These are phyloP conservation scores for Muscicapa striata DNA, from an alignment of 2,797 vertebrate species.

Conservation along the genomic window DNA sequence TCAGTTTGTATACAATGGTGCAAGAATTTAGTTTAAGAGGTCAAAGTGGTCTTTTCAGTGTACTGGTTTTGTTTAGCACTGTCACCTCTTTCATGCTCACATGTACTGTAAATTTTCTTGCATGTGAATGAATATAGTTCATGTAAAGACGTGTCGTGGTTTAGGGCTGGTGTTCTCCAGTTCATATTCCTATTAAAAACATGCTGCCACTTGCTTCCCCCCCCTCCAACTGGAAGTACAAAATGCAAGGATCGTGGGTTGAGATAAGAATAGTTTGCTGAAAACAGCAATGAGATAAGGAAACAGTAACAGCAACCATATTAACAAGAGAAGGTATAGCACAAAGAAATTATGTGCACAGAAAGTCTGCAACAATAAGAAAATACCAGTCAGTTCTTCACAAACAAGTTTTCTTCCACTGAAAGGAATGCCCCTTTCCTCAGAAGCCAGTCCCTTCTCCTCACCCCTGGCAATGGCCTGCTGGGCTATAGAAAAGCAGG, in stretches of 20 bases:
- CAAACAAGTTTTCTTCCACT: neutral
- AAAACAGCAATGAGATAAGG: neutral
- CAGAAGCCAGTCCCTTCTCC: neutral
- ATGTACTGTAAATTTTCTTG: neutral
- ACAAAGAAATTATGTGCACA: accelerated
- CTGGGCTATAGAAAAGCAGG: neutral
- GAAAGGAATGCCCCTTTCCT: neutral
- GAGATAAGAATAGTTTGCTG: neutral
- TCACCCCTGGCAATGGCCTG: neutral
- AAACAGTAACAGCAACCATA: neutral
- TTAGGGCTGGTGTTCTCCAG: neutral
- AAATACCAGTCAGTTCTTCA: neutral
- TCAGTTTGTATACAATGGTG: neutral
- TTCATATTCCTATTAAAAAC: neutral
- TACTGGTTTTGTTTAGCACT: neutral
- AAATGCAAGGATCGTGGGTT: neutral
- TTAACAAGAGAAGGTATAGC: neutral
- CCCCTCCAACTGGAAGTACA: neutral
- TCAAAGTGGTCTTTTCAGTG: neutral
- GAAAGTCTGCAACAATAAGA: neutral
- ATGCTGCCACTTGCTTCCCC: neutral
- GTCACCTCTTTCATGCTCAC: neutral
- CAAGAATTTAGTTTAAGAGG: neutral
- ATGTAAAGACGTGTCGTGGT: neutral
- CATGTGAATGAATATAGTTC: neutral